These are phyloP conservation scores for Varanus salvator DNA, from an alignment of 2,113 vertebrate genomes.

Conservation along the genomic window DNA sequence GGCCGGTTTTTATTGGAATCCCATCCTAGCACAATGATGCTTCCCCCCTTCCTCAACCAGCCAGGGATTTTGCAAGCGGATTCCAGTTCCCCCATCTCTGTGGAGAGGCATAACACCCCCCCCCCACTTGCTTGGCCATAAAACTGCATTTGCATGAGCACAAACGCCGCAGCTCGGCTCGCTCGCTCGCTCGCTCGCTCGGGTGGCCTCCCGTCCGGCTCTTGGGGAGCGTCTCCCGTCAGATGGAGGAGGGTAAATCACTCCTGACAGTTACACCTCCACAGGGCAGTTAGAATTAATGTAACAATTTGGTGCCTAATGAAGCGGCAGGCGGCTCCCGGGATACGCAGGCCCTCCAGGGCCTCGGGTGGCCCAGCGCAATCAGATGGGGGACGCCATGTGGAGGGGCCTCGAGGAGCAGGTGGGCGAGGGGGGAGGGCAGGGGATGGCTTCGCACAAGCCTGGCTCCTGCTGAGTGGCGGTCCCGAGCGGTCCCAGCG, in stretches of 20 bases:
- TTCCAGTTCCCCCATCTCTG: rapidly evolving
- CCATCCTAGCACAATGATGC: rapidly evolving
- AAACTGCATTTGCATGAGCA: not conserved
- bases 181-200: not conserved
- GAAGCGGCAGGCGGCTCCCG: conserved; percentile 78
- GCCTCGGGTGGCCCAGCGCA: too few species aligned
- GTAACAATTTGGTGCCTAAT: conserved; percentile 90
- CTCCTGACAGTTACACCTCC: conserved; percentile 90
- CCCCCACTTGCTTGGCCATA: not conserved
- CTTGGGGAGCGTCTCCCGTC: conserved; percentile 52
- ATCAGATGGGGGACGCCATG: conserved; percentile 21
- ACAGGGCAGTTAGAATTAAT: conserved; percentile 88
- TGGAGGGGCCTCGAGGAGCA: not conserved
- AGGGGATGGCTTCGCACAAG: too few species aligned
- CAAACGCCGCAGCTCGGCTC: conserved; percentile 18
- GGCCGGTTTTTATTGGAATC: not conserved
- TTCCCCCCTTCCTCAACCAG: not conserved
- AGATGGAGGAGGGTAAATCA: conserved; percentile 89
- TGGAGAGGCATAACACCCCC: not conserved
- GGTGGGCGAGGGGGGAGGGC: not conserved
- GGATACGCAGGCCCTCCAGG: conserved; percentile 23
- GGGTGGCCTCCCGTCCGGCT: conserved; percentile 3
- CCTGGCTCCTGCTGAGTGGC: too few species aligned
- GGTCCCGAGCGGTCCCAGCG: too few species aligned
- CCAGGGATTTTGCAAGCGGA: rapidly evolving